Base-by-base conservation (phyloP, 2,888 invertebrate species). In the Gortyna flavago region DNA sequence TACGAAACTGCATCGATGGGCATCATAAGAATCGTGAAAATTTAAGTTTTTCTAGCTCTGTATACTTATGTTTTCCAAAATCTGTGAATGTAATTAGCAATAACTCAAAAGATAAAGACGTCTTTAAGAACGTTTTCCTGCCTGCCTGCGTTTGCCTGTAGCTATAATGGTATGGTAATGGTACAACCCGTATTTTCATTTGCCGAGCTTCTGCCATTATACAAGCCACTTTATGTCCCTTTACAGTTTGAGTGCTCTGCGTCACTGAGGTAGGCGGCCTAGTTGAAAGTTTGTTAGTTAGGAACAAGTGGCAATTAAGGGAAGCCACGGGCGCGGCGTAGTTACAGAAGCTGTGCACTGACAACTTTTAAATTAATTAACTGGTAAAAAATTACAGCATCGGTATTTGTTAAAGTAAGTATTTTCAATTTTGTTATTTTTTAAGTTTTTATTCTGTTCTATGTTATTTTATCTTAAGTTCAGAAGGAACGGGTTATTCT, bases 271-370 rank as follows among this genome's bases (percentile, higher is more conserved):
- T 25, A 48, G 16, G 1, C 38, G 8, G 11, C n/a, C 13, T 76
- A 7, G 41, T 57, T 18, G 1, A 32, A 67, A 70, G 54, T 75
- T 67, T 13, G 7, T 38, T 59, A 80, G 72, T 72, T 80, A 29
- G 0, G 29, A n/a, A 68, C 51, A 71, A 83, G 68, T 65, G 65
- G 35, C 77, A 80, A 77, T 80, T 66, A 73, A 16, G 25, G 25
- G 41, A 75, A 70, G 32, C 48, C 3, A 21, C 5, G 11, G 18
- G 18, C 3, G 16, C 7, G 18, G 18, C 3, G 13, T 51, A 67
- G 11, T 65, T 38, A 21, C 25, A 62, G 59, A 18, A 44, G 44
- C 21, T 35, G 48, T 18, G 21, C 54, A 61, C 13, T 44, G n/a
- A 11, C 2, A 5, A 25, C 29, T 44, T 32, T 71, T 32, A 8